Percentiles rank a stretch among this genome's conserved stretches.
Conservation (phyloP, 2,888 invertebrate species). For the Sceliomorpha sp. region DNA sequence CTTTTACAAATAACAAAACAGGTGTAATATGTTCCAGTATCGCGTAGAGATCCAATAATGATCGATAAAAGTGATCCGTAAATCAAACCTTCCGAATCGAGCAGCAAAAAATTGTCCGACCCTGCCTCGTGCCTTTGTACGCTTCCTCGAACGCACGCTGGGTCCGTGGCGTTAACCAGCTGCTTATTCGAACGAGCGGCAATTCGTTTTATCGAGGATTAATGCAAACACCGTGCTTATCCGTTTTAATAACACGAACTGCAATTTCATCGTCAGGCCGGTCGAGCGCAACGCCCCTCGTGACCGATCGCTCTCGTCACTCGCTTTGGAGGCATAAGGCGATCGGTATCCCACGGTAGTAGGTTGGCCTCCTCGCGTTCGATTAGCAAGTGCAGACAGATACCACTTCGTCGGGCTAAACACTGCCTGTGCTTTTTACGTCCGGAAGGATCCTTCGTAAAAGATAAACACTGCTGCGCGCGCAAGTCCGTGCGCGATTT, state of each 20-base stretch:
- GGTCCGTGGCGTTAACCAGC: slow-evolving; percentile 24
- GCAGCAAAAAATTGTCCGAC: too few relatives aligned
- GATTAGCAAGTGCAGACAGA: slow-evolving; percentile 44
- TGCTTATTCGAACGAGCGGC: slow-evolving; percentile 34
- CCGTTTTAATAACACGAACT: slow-evolving; percentile 46
- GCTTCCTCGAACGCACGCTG: slow-evolving; percentile 9
- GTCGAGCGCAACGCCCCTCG: slow-evolving; percentile 44
- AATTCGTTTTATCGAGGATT: slow-evolving; percentile 48
- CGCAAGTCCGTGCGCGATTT: too few relatives aligned
- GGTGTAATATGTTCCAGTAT: too few relatives aligned
- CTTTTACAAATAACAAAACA: too few relatives aligned
- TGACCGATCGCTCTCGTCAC: slow-evolving; percentile 51
- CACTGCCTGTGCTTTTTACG: slow-evolving; percentile 47
- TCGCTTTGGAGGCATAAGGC: slow-evolving; percentile 31
- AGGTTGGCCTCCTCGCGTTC: slow-evolving; percentile 23
- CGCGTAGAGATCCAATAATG: too few relatives aligned
- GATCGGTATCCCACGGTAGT: slow-evolving; percentile 53
- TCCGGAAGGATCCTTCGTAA: slow-evolving; percentile 45
- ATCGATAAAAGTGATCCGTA: too few relatives aligned
- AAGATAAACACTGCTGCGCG: slow-evolving; percentile 52
- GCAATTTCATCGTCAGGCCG: slow-evolving; percentile 47
- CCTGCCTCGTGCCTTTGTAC: too few relatives aligned
- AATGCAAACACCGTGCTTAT: slow-evolving; percentile 45
- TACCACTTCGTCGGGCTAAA: slow-evolving; percentile 46
- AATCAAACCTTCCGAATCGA: too few relatives aligned